These are phyloP conservation scores for Cephus pygmeus DNA, from an alignment of 2,888 invertebrate genomes.

Conservation along the genomic window DNA sequence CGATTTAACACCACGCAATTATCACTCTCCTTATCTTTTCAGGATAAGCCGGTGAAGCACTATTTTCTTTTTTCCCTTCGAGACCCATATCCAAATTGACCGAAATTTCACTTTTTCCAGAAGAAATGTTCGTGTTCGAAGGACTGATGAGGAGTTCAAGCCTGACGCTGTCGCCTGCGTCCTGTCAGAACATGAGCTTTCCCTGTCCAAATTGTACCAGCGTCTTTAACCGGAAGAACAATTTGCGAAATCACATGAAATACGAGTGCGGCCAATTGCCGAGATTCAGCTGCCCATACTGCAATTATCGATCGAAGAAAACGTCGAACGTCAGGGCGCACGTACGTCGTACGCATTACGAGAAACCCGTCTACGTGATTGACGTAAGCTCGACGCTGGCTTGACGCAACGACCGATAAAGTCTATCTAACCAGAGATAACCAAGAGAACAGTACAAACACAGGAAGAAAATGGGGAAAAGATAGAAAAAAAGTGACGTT, in stretches of 20 bases:
- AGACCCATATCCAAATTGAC: background rate
- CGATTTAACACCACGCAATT: background rate
- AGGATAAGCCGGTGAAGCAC: background rate
- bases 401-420: background rate
- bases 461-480: background rate
- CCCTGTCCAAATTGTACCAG: slow-evolving; percentile 19
- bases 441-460: background rate
- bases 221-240: slow-evolving; percentile 31
- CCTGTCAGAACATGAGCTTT: background rate
- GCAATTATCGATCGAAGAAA: slow-evolving; percentile 45
- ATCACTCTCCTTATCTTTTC: background rate
- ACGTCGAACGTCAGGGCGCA: slow-evolving; percentile 49
- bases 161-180: background rate
- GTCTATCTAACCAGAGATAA: background rate
- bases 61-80: background rate
- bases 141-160: slow-evolving; percentile 23
- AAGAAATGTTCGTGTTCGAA: slow-evolving; percentile 20
- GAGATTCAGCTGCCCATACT: slow-evolving; percentile 59
- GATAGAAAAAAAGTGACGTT: background rate
- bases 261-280: slow-evolving; percentile 37
- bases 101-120: background rate
- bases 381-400: background rate
- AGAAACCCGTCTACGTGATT: background rate
- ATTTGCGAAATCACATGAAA: slow-evolving; percentile 35
- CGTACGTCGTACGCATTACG: slow-evolving; percentile 41